Percentiles rank a stretch among this genome's conserved stretches.
phyloP scores from a whole-genome alignment of 2,113 vertebrate species.

The Nothobranchius furzeri region DNA sequence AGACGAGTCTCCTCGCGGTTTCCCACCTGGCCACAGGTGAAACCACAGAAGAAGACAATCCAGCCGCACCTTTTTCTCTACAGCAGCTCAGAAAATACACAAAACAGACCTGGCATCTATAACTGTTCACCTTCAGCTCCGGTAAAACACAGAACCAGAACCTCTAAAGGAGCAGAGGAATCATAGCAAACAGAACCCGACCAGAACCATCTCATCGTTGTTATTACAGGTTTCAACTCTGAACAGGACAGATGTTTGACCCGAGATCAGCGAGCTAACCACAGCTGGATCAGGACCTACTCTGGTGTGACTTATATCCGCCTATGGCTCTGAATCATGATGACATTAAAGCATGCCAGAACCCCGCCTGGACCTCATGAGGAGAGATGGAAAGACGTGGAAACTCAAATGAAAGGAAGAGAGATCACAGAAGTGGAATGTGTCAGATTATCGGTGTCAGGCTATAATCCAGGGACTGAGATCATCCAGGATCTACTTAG shows the following conservation, averaged over 20 bases:
- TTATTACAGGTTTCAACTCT: slow-evolving; percentile 21
- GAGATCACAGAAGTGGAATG: not conserved
- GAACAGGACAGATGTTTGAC: slow-evolving; percentile 21
- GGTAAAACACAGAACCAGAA: no score
- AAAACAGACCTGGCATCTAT: no score
- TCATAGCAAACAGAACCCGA: no score
- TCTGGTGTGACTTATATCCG: slow-evolving; percentile 72
- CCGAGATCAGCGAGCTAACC: slow-evolving; percentile 51
- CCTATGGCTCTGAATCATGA: slow-evolving; percentile 65
- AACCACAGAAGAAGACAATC: no score
- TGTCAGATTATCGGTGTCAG: not conserved
- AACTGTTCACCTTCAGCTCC: no score
- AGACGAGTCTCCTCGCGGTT: no score
- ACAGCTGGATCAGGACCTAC: slow-evolving; percentile 70
- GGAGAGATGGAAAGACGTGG: slow-evolving; percentile 45
- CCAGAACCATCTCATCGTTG: not conserved
- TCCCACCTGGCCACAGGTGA: no score
- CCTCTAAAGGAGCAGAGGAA: no score
- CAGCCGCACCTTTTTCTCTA: no score
- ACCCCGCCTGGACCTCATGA: slow-evolving; percentile 47
- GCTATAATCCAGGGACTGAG: no score
- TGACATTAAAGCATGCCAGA: slow-evolving; percentile 59
- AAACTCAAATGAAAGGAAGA: slow-evolving; percentile 17
- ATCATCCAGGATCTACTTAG: no score
- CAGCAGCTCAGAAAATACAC: no score